Conservation (phyloP, 1,140 invertebrate species). For the Penaeus indicus region DNA sequence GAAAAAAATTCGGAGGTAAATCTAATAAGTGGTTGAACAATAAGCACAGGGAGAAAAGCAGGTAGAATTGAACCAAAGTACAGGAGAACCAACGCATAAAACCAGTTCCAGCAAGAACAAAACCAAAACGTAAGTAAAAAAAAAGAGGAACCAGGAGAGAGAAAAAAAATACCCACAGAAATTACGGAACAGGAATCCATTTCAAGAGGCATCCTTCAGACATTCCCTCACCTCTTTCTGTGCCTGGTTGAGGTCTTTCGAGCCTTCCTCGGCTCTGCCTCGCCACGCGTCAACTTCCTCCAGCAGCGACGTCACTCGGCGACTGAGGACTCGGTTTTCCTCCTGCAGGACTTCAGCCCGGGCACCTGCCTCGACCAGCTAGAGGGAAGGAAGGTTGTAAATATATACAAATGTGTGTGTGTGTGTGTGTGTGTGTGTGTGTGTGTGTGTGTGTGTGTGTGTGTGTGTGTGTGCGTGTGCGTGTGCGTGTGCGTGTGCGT, state of each 20-base stretch:
- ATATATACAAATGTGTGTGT: no score
- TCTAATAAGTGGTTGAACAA: no score
- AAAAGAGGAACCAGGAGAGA: neutral
- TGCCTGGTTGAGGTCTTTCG: neutral
- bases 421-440: no score
- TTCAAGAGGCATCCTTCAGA: neutral
- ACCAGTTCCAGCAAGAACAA: no score
- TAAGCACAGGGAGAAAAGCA: no score
- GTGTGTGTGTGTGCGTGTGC: no score
- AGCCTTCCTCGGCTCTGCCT: neutral
- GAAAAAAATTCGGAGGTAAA: no score
- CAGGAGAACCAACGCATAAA: no score
- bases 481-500: no score
- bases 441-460: no score
- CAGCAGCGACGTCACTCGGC: conserved; percentile 36
- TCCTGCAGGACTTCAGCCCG: conserved; percentile 35
- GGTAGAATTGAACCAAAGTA: no score
- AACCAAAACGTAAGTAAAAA: no score
- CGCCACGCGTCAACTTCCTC: conserved; percentile 38
- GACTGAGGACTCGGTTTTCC: conserved; percentile 42
- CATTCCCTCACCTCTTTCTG: conserved; percentile 19
- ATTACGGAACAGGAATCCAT: neutral
- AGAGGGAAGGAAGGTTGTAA: neutral
- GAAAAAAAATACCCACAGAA: neutral
- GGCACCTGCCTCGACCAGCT: conserved; percentile 39